These are phyloP conservation scores for Sapayoa aenigma DNA, from an alignment of 2,113 vertebrate genomes.

Conservation along the genomic window DNA sequence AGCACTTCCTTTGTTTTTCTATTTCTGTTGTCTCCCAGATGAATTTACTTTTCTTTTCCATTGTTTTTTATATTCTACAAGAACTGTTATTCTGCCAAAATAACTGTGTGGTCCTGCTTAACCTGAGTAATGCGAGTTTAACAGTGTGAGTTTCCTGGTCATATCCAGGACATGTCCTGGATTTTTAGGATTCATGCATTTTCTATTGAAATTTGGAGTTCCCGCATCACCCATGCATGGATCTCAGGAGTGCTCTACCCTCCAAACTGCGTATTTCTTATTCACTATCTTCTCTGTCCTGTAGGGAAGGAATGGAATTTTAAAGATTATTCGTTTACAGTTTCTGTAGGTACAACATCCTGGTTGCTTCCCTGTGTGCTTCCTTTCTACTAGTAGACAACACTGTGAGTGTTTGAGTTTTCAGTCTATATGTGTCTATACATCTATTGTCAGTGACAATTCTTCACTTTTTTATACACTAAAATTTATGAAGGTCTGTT, in stretches of 20 bases:
- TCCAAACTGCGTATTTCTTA: not conserved
- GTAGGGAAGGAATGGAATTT: not conserved
- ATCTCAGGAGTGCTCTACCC: not conserved
- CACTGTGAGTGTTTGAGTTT: not conserved
- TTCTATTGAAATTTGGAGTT: not conserved
- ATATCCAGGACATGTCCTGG: not conserved
- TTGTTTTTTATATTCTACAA: not conserved
- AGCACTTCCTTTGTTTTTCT: not conserved
- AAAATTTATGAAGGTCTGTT: not conserved
- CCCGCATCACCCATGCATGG: fast-evolving
- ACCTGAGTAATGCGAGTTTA: not conserved
- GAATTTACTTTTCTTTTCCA: not conserved
- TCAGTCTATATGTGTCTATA: not conserved
- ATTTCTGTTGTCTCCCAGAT: not conserved
- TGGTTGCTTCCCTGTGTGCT: not conserved
- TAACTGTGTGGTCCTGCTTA: not conserved
- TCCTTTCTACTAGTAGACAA: not conserved
- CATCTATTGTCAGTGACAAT: not conserved
- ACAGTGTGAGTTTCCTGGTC: no score
- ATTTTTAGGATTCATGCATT: not conserved
- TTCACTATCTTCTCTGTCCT: not conserved
- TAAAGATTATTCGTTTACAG: not conserved
- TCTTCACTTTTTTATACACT: not conserved
- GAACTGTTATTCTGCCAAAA: not conserved
- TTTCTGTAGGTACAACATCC: not conserved